Conservation (phyloP, 2,797 vertebrate species). For the Cercopithecus hamlyni region DNA sequence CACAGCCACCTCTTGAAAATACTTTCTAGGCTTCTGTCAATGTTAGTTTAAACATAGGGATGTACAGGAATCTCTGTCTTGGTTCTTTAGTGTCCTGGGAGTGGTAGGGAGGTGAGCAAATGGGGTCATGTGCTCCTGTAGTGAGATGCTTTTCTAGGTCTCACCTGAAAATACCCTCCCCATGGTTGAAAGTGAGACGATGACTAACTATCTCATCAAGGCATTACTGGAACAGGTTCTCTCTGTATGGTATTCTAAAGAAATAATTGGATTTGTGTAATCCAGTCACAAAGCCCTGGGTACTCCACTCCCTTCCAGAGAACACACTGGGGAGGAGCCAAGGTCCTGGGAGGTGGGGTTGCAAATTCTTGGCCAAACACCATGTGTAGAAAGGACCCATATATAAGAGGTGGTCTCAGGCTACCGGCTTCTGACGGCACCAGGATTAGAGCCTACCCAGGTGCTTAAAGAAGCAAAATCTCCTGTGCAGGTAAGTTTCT, state of each 20-base stretch:
- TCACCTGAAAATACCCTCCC: neutral
- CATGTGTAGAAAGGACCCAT: neutral
- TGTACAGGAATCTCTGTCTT: neutral
- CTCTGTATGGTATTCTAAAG: neutral
- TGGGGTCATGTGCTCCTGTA: neutral
- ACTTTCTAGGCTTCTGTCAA: neutral
- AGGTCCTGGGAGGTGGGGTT: neutral
- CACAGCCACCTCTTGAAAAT: neutral
- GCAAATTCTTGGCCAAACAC: neutral
- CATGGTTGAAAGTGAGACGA: neutral
- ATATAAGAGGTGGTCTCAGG: neutral
- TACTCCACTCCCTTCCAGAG: conserved; percentile 24
- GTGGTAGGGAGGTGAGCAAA: neutral
- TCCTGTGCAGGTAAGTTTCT: conserved; percentile 35
- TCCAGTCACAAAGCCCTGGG: neutral
- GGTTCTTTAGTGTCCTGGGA: neutral
- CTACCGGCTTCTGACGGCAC: neutral
- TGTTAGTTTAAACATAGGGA: neutral
- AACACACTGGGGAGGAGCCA: neutral
- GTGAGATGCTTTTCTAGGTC: neutral
- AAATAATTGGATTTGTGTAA: neutral
- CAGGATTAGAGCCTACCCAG: neutral
- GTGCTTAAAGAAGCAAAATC: neutral
- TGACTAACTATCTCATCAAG: conserved; percentile 2
- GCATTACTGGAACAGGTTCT: neutral